phyloP scores from a whole-genome alignment of 1,140 invertebrate genomes.

The Helicoverpa zea region DNA sequence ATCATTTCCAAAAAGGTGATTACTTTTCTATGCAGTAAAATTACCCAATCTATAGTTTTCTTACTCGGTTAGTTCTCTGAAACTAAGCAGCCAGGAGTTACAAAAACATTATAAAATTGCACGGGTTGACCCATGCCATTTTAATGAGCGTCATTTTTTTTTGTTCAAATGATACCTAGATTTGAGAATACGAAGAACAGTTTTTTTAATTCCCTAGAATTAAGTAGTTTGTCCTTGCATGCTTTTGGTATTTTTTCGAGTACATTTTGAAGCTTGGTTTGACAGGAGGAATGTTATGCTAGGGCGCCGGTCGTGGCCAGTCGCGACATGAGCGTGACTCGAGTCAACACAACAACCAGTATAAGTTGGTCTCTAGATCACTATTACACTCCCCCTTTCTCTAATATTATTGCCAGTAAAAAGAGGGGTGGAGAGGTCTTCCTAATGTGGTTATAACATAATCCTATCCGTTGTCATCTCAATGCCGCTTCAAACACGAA shows the following conservation, averaged over 20 bases:
- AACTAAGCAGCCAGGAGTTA: not conserved
- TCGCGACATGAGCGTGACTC: constrained; percentile 74
- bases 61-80: not conserved
- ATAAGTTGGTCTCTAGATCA: constrained; percentile 60
- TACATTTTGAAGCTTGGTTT: constrained; percentile 77
- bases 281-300: constrained; percentile 77
- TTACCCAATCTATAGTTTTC: too few species aligned
- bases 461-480: constrained; percentile 80
- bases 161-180: constrained; percentile 19
- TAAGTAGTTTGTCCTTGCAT: constrained; percentile 68
- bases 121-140: constrained; percentile 23
- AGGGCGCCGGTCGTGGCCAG: constrained; percentile 74
- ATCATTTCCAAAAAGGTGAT: too few species aligned
- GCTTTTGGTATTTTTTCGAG: constrained; percentile 73
- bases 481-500: constrained; percentile 82
- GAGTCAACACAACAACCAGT: constrained; percentile 61
- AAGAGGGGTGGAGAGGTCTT: constrained; percentile 51
- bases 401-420: not conserved
- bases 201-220: constrained; percentile 66
- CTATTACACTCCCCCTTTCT: constrained; percentile 51
- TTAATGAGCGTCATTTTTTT: constrained; percentile 7
- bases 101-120: not conserved
- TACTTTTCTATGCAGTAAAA: too few species aligned
- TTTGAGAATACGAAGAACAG: not conserved
- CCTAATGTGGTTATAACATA: constrained; percentile 60